Evolutionary conservation across 2,797 vertebrate species (phyloP), one percentile per base, ranked within the genome.

Genomic region (Falco columbarius): DNA sequence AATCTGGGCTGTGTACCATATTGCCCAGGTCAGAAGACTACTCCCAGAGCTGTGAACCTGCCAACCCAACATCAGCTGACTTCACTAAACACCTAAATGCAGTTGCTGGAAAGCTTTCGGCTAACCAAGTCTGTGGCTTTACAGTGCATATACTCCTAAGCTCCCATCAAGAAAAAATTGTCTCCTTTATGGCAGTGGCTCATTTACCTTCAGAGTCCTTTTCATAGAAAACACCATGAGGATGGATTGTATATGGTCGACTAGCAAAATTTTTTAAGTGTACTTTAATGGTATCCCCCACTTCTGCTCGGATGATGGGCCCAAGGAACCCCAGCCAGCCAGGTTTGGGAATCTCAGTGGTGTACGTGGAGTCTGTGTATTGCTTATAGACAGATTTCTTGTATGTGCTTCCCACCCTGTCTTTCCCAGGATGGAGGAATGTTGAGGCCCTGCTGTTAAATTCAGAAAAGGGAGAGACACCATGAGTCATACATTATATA

Each of bases 131-230:
- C 71, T 70, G 23, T 15, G 22, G 56, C 38, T 82, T 74, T 76
- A 74, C 29, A 51, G 24, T 1, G 3, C 7, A 34, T 4, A 56
- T 4, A 56, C 6, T 34, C 24, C 34, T 14, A 70, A 65, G 6
- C 4, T 52, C 46, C 70, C 81, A 46, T 10, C 4, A 7, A 72
- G 36, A 59, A 90, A 95, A 80, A 27, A 10, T 40, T 49, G 22
- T 21, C 27, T 68, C 52, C 12, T 7, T 21, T 20, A 52, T 6
- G 54, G 74, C 65, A 77, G 65, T 6, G 47, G 10, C 24, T 86
- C 46, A 80, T 86, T 97, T 97, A 98, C 98, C 98, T 98, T 98
- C 98, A 38, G 98, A 98, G 63, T 98, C 97, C 76, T 98, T 98
- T 55, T 97, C 7, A 27, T 98, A 98, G 97, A 98, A 98, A 84